Base-by-base conservation (phyloP, 2,797 vertebrate genomes). In the Bryconaethiops microstoma region DNA sequence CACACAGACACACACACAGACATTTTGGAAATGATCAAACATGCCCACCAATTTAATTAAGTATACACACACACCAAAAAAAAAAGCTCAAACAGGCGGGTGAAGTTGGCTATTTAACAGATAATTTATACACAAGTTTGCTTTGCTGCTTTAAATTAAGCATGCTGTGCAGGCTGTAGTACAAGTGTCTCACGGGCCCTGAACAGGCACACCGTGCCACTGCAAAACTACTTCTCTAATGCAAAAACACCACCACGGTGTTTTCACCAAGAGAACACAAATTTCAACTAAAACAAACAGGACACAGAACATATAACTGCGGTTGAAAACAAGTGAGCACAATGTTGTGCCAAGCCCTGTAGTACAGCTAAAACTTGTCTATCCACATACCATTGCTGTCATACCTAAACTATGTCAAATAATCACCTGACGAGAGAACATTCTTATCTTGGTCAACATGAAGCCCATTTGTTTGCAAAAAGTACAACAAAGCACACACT, bases 341-440 rank as follows among this genome's bases (percentile, higher is more conserved):
- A 14, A n/a, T 35, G 19, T 76, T 48, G 29, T 7, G 3, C 40
- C 0, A 19, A 62, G 71, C 60, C 76, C 9, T 14, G n/a, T 35
- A 55, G 29, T 69, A 54, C 52, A 12, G 39, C 72, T 57, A 52
- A 74, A 85, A 76, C 86, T 14, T 5, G 86, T 85, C 45, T 29
- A 70, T 57, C 79, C 65, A 80, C 86, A 87, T 87, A 72, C 83
- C 83, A 12, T 40, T 65, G 60, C n/a, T 40, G 7, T 79, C 86
- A 85, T 83, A 72, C 69, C 64, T 70, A 62, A 84, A 76, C 76
- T 74, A 86, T 77, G 72, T 39, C 0, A 72, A 60, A 81, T 63
- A 17, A 85, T 86, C 39, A 81, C 74, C 69, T 85, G 83, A 85
- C 12, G 68, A 60, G 23, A 29, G 78, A 78, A 81, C 62, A 40